Evolutionary conservation across 2,797 vertebrate genomes (phyloP), one percentile per base, ranked within the genome.

Genomic region (Chromis chromis): DNA sequence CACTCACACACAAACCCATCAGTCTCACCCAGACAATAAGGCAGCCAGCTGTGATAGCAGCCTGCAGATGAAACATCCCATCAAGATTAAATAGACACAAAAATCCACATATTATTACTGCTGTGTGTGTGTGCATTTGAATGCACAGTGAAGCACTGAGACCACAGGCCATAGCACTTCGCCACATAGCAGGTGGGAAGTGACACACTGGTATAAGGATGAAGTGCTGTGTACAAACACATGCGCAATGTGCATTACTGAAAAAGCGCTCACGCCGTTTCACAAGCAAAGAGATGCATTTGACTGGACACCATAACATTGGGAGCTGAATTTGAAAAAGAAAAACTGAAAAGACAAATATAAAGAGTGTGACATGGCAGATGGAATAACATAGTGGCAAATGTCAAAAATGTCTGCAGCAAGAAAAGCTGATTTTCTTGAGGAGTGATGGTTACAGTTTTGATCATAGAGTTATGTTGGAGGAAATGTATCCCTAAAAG

Each of bases 1-100:
- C 67, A 70, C 46, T 19, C 33, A 93, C 94, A 93, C 94, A 92
- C 94, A 96, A 92, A 95, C 95, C 94, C 96, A 96, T 96, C 95
- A 96, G 95, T 81, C 70, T 89, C 79, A 94, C 95, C 95, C 96
- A 96, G 96, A 98, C 96, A 97, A 97, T 97, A 97, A 96, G 96
- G 95, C 81, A 96, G 95, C 94, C 93, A 79, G 95, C 95, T 96
- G 94, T 96, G 97, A 97, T 96, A 96, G 96, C 96, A 95, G 96
- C 94, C 96, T 96, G 95, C 95, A 96, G 96, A 99, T 96, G 96
- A 98, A 97, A 96, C 95, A 93, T 92, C 94, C 95, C 96, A 98
- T 97, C 96, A 96, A 97, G 95, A 97, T 96, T 84, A 88, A 86
- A 87, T 62, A 80, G 78, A 84, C 68, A 79, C 63, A 81, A 78